Conservation (phyloP, 2,797 vertebrate species). For the Ceyx erithaca region DNA sequence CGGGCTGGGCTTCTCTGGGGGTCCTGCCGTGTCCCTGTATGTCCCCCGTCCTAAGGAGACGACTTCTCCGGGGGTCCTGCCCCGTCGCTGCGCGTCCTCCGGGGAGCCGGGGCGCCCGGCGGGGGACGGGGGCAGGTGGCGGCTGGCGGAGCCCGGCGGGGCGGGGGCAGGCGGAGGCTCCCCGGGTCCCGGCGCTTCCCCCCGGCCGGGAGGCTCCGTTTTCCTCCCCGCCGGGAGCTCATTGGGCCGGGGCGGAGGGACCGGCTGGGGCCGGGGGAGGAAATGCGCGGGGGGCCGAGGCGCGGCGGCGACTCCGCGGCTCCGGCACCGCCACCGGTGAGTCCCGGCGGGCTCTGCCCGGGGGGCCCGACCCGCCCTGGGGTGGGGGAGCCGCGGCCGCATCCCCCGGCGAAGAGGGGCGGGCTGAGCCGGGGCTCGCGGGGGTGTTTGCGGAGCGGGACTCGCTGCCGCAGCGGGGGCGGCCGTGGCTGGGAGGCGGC, state of each 20-base stretch:
- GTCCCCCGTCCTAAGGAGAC: too few relatives aligned
- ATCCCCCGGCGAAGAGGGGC: background rate
- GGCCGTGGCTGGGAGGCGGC: background rate
- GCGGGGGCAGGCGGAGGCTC: constrained; percentile 5
- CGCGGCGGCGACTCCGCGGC: background rate
- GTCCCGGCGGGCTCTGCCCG: background rate
- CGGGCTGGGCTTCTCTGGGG: background rate
- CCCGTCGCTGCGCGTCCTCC: rapidly evolving
- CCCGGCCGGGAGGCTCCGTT: constrained; percentile 28
- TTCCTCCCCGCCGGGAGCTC: constrained; percentile 31
- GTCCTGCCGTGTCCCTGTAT: too few relatives aligned
- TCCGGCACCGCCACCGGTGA: background rate
- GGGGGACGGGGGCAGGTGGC: background rate
- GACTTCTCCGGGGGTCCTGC: background rate
- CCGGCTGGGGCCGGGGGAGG: constrained; percentile 27
- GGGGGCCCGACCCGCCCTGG: background rate
- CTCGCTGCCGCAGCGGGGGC: background rate
- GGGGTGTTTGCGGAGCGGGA: background rate
- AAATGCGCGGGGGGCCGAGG: constrained; percentile 6
- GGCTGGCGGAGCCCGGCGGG: background rate
- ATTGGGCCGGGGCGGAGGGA: constrained; percentile 43
- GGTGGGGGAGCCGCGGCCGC: background rate
- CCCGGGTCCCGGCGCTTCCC: constrained; percentile 3
- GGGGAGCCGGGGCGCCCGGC: background rate
- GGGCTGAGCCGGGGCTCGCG: background rate